phyloP scores from a whole-genome alignment of 2,797 vertebrate genomes.

The Vireo griseus region DNA sequence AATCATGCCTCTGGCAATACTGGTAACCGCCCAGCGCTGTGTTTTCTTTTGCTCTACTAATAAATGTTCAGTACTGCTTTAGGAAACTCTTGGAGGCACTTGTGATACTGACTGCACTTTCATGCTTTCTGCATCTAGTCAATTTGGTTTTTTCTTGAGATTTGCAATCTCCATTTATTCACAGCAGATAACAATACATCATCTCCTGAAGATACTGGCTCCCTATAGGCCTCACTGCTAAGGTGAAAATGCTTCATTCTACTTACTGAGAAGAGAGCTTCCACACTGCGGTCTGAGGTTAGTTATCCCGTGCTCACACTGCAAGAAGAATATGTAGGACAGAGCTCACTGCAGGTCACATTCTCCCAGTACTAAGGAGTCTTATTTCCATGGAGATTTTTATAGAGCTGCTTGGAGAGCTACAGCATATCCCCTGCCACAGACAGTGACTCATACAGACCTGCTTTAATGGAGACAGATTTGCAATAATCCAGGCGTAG shows the following conservation, averaged over 20 bases:
- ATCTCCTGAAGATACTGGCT: neutral
- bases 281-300: neutral
- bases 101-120: constrained; percentile 11
- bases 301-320: neutral
- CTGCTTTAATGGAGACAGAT: neutral
- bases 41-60: too few relatives aligned
- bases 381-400: neutral
- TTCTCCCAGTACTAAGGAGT: neutral
- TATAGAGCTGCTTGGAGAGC: neutral
- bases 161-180: constrained; percentile 53
- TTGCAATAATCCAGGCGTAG: neutral
- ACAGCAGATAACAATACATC: neutral
- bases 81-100: constrained; percentile 33
- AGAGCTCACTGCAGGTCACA: neutral
- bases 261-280: neutral
- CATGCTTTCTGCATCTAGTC: neutral
- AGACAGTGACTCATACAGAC: neutral
- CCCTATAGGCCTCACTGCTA: neutral
- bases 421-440: neutral
- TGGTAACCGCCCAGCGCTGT: too few relatives aligned
- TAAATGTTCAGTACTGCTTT: neutral
- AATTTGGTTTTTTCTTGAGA: neutral
- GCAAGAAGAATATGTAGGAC: neutral
- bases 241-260: neutral
- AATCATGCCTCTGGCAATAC: too few relatives aligned